phyloP scores from a whole-genome alignment of 2,113 vertebrate genomes.

The Heterotilapia buettikoferi region DNA sequence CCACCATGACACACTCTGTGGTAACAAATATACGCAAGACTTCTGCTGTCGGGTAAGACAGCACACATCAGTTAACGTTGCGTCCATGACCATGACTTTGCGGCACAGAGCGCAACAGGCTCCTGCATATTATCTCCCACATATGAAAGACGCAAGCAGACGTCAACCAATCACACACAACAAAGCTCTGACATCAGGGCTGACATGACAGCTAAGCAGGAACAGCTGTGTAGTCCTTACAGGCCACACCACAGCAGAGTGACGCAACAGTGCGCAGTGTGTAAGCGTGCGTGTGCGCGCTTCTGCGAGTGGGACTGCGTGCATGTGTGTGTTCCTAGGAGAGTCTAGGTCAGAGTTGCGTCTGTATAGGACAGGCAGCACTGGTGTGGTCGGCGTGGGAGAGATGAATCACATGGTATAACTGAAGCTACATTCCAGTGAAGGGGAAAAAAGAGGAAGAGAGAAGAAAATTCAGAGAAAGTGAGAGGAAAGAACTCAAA shows the following conservation, averaged over 20 bases:
- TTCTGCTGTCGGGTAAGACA: not conserved
- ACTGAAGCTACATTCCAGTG: slow-evolving; percentile 48
- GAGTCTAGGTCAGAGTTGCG: slow-evolving; percentile 24
- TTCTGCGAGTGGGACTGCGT: not conserved
- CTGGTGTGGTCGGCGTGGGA: slow-evolving; percentile 63
- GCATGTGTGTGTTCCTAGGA: not conserved
- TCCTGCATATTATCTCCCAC: slow-evolving; percentile 24
- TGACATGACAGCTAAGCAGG: slow-evolving; percentile 58
- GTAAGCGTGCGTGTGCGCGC: not conserved
- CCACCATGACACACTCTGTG: not conserved
- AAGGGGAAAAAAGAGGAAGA: slow-evolving; percentile 17
- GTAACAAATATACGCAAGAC: not conserved
- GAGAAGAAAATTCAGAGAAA: slow-evolving; percentile 10
- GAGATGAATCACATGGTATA: slow-evolving; percentile 67
- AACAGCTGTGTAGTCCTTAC: slow-evolving; percentile 58
- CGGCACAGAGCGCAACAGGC: not conserved
- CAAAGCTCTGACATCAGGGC: slow-evolving; percentile 53
- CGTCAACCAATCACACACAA: slow-evolving; percentile 61
- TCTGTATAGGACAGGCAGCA: slow-evolving; percentile 20
- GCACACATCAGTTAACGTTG: not conserved
- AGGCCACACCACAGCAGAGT: slow-evolving; percentile 41
- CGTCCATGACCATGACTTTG: not conserved
- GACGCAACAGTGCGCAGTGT: slow-evolving; percentile 31
- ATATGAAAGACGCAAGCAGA: slow-evolving; percentile 13
- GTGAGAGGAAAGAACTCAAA: not conserved